Conservation (phyloP, 2,113 vertebrate species). For the Serinus canaria region DNA sequence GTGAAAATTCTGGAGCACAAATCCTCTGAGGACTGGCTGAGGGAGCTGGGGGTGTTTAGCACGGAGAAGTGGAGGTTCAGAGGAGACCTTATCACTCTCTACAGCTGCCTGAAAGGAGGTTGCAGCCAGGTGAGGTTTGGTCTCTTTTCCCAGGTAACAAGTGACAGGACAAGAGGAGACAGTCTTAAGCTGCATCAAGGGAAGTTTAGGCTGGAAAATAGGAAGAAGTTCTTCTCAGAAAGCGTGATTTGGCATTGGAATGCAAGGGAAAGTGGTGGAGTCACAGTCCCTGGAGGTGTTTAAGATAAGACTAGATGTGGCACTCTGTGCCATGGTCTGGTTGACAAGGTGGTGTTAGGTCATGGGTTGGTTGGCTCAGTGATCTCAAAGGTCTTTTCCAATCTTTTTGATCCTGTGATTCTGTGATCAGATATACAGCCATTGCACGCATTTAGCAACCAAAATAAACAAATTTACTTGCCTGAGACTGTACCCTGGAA, state of each 20-base stretch:
- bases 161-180: neutral
- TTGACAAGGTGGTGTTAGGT: neutral
- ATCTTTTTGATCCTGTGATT: neutral
- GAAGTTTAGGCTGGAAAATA: neutral
- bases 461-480: neutral
- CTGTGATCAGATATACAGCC: neutral
- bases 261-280: neutral
- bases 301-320: neutral
- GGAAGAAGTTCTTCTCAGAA: neutral
- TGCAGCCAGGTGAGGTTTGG: neutral
- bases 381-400: neutral
- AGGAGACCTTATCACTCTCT: too few species aligned
- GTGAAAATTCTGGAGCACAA: neutral
- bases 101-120: neutral
- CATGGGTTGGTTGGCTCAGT: rapidly evolving
- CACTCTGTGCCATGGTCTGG: neutral
- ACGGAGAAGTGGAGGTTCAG: neutral
- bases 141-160: neutral
- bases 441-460: neutral
- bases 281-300: neutral
- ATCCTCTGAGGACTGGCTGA: neutral
- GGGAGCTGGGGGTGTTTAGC: neutral
- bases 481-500: neutral
- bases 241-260: neutral
- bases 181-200: neutral